These are phyloP conservation scores for Esox niger DNA, from an alignment of 2,113 vertebrate genomes.

Conservation along the genomic window DNA sequence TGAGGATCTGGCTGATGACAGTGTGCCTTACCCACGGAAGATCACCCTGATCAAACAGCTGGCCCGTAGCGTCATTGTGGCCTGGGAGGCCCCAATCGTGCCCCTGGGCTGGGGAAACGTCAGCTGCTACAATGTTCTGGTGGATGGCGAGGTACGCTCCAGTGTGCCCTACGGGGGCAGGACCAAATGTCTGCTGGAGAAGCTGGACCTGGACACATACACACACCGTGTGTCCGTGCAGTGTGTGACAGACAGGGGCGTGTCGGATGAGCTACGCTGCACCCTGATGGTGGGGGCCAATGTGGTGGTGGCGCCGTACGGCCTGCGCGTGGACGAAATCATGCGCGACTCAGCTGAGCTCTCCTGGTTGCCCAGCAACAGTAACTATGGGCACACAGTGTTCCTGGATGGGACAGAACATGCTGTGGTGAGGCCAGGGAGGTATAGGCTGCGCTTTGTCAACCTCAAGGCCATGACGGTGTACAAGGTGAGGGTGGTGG, in stretches of 20 bases:
- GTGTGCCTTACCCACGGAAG: slow-evolving; percentile 95
- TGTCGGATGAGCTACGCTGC: slow-evolving; percentile 89
- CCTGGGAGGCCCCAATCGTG: slow-evolving; percentile 90
- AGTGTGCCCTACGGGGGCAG: slow-evolving; percentile 76
- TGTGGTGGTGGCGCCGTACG: slow-evolving; percentile 87
- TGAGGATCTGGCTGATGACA: slow-evolving; percentile 88
- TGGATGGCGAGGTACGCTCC: slow-evolving; percentile 85
- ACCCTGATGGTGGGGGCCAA: slow-evolving; percentile 90
- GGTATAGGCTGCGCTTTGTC: slow-evolving; percentile 84
- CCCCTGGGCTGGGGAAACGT: slow-evolving; percentile 87
- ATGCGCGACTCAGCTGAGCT: slow-evolving; percentile 89
- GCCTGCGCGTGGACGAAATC: slow-evolving; percentile 85
- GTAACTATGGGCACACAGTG: slow-evolving; percentile 92
- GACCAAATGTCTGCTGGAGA: slow-evolving; percentile 90
- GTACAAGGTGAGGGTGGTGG: slow-evolving; percentile 89
- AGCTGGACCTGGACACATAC: slow-evolving; percentile 83
- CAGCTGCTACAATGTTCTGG: slow-evolving; percentile 88
- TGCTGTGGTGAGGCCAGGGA: slow-evolving; percentile 79
- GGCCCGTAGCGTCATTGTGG: slow-evolving; percentile 95
- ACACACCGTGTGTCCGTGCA: slow-evolving; percentile 90
- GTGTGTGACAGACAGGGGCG: slow-evolving; percentile 81
- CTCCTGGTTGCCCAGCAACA: slow-evolving; percentile 94
- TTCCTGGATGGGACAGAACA: slow-evolving; percentile 90
- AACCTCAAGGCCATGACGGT: slow-evolving; percentile 86
- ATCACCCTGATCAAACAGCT: slow-evolving; percentile 97